These are phyloP conservation scores for Acanthosepion lycidas DNA, from an alignment of 2,888 invertebrate genomes.

Conservation along the genomic window DNA sequence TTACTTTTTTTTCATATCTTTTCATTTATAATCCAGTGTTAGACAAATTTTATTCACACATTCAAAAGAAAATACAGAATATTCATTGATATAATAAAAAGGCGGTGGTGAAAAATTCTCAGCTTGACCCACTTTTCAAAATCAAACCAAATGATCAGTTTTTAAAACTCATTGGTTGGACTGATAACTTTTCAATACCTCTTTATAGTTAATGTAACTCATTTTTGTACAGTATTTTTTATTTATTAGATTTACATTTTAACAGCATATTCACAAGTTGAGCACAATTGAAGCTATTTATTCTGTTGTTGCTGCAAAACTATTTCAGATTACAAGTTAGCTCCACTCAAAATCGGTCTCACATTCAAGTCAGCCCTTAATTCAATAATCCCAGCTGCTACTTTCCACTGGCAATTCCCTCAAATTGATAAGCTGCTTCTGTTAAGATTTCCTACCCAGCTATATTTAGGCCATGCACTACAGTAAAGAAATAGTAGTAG, in stretches of 20 bases:
- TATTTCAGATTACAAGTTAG: not conserved
- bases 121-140: too few species aligned
- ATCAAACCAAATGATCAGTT: too few species aligned
- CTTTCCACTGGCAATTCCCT: constrained; percentile 9
- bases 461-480: constrained; percentile 33
- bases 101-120: too few species aligned
- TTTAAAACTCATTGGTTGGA: too few species aligned
- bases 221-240: too few species aligned
- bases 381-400: constrained; percentile 17
- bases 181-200: too few species aligned
- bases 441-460: not conserved
- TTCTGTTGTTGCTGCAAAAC: not conserved
- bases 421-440: constrained; percentile 9
- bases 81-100: too few species aligned
- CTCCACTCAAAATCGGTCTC: not conserved
- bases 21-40: too few species aligned
- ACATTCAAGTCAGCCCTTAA: constrained; percentile 33
- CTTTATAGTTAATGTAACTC: too few species aligned
- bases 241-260: not conserved
- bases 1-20: too few species aligned
- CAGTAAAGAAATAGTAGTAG: not conserved
- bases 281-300: not conserved
- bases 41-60: too few species aligned
- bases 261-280: not conserved
- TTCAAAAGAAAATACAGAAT: too few species aligned